Conservation (phyloP, 1,140 invertebrate species). For the Notospermus geniculatus region DNA sequence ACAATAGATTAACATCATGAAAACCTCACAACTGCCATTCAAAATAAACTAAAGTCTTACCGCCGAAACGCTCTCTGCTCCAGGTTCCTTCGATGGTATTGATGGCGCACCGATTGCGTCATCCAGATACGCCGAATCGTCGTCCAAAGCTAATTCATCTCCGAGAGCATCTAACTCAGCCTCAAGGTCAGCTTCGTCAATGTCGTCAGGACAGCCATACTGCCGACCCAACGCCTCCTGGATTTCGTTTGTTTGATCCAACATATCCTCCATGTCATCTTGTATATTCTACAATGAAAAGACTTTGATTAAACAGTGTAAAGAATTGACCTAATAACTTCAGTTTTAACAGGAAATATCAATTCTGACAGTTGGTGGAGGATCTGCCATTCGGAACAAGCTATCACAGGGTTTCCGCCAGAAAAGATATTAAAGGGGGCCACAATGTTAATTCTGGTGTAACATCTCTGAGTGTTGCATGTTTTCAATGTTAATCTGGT, state of each 20-base stretch:
- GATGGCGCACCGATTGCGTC: slow-evolving; percentile 84
- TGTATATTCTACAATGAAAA: slow-evolving; percentile 81
- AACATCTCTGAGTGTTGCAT: no score
- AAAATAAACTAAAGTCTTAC: slow-evolving; percentile 46
- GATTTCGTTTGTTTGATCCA: slow-evolving; percentile 97
- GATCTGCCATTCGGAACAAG: no score
- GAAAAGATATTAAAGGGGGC: no score
- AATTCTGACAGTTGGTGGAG: no score
- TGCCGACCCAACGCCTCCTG: slow-evolving; percentile 93
- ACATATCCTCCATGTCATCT: slow-evolving; percentile 96
- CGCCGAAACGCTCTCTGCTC: slow-evolving; percentile 68
- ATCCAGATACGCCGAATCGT: slow-evolving; percentile 91
- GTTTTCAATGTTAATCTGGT: no score
- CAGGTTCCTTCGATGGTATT: slow-evolving; percentile 80
- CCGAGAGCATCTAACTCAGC: slow-evolving; percentile 95
- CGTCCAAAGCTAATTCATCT: slow-evolving; percentile 90
- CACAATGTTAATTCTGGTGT: no score
- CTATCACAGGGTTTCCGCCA: no score
- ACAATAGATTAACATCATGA: no score
- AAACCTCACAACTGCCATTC: neutral
- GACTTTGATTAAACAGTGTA: no score
- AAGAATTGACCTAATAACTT: no score
- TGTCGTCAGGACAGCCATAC: slow-evolving; percentile 92
- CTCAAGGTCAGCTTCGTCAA: slow-evolving; percentile 97
- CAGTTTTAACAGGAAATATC: no score